Evolutionary conservation across 1,140 invertebrate genomes (phyloP).

Genomic region (Drosophila nigrodunni): DNA sequence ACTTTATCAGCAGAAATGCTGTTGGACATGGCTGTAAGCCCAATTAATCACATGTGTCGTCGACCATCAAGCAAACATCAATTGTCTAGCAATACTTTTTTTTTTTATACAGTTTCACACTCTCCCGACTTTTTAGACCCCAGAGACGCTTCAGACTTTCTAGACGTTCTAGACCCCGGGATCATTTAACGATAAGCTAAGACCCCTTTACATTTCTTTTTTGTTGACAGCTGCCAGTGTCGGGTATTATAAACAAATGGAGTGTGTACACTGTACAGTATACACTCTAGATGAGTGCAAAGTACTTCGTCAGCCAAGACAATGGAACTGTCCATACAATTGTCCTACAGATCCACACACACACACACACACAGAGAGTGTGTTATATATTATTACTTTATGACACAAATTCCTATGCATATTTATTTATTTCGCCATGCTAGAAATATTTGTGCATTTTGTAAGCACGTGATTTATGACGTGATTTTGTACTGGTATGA

Average conservation of each 20-base stretch:
- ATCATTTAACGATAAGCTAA: constrained; percentile 59
- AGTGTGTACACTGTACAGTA: not conserved
- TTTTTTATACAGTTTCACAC: not conserved
- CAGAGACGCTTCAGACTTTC: constrained; percentile 3
- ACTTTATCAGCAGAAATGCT: constrained; percentile 47
- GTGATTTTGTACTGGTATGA: not conserved
- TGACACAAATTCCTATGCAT: constrained; percentile 9
- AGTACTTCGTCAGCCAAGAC: constrained; percentile 23
- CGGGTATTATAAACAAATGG: constrained; percentile 17
- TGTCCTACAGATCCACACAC: constrained; percentile 3
- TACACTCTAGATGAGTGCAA: constrained; percentile 1
- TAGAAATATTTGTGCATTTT: constrained; percentile 6
- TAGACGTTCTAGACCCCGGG: constrained; percentile 14
- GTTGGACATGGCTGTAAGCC: constrained; percentile 53
- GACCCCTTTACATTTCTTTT: not conserved
- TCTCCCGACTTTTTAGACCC: not conserved
- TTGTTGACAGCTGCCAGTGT: constrained; percentile 50
- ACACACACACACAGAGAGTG: constrained; percentile 12
- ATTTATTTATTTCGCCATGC: constrained; percentile 17
- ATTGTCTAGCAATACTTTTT: constrained; percentile 6
- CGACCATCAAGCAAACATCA: constrained; percentile 16
- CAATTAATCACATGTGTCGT: constrained; percentile 49
- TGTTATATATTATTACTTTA: not conserved
- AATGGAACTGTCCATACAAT: not conserved
- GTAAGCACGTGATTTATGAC: not conserved